Evolutionary conservation across 2,888 invertebrate species (phyloP), one percentile per base, ranked within the genome.

Genomic region (Athetis lepigone): DNA sequence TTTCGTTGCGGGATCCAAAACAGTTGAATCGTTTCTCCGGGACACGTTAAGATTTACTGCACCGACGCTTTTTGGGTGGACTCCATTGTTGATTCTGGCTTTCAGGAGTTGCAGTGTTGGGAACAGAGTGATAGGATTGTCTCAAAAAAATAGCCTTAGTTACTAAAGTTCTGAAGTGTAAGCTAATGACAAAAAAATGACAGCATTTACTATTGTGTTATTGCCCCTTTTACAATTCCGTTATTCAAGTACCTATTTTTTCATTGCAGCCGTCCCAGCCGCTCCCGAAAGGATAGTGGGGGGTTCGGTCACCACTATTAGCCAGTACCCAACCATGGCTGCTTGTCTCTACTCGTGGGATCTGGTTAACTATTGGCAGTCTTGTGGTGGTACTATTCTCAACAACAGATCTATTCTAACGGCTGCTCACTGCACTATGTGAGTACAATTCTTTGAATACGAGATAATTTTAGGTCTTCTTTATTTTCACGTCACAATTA

Each of bases 391-490:
- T 7, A 58, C 81, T 19, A 82, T 88, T 29, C 11, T 86, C 2
- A 88, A 85, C 69, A 77, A 70, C 43, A 76, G 84, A 50, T 70
- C 85, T 9, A 50, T 88, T 11, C 72, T 88, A 3, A 75, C 85
- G 1, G 87, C 87, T 37, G 88, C 86, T 52, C 86, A 87, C 56
- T 88, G 89, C 59, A 55, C 73, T 7, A 16, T 37, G 37, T 37
- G 4, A 37, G 16, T 37, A 37, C 13, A 33, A 33, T 13, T 33
- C 13, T 13, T 33, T 33, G 13, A 33, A 33, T 33, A 33, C n/a
- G 29, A 29, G 29, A 29, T 11, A 11, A 29, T 29, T 3, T 29
- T 11, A 9, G 11, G 11, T 11, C 11, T 29, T 2, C 11, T 29
- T 29, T 29, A 29, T 29, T 9, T 5, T 29, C 29, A 29, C 29